Evolutionary conservation across 2,797 vertebrate species (phyloP), one percentile per base, ranked within the genome.

Genomic region (Manis pentadactyla): DNA sequence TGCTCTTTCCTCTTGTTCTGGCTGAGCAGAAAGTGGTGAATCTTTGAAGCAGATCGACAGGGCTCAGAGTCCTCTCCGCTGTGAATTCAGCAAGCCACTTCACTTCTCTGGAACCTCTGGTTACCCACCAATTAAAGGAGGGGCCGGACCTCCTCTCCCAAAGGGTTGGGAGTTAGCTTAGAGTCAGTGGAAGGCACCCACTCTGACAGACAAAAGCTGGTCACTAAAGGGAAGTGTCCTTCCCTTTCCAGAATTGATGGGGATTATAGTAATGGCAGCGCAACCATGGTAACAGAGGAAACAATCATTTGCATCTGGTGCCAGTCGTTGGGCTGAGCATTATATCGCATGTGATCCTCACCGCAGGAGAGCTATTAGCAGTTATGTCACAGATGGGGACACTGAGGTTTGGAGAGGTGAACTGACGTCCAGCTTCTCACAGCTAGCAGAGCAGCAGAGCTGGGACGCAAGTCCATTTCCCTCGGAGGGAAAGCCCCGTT

Each of bases 261-360:
- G 13, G 23, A 37, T 59, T 34, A 27, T 55, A 69, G 71, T 27
- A 51, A 51, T 15, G n/a, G 0, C 18, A 14, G 0, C 6, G n/a
- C 6, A 27, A 23, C 37, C 49, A 12, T n/a, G 51, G 57, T 23
- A 79, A 86, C 31, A 46, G 34, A 79, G 19, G 0, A 23, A 96
- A 55, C n/a, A 31, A 23, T 27, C 23, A 5, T 53, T 81, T 46
- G 7, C 27, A 7, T 37, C 53, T 51, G 29, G 64, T 37, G 37
- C 42, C 23, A 0, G 0, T 81, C 1, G 0, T 42, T 18, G 37
- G 75, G 42, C 39, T 14, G 3, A 42, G 29, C 73, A 37, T 64
- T 84, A 61, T 51, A 23, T 23, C 18, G 31, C 64, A 29, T 21
- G 4, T 46, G 9, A 13, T 23, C 19, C n/a, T 57, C 29, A 21